Evolutionary conservation across 2,113 vertebrate genomes (phyloP), one percentile per base, ranked within the genome.

Genomic region (Eulemur rufifrons): DNA sequence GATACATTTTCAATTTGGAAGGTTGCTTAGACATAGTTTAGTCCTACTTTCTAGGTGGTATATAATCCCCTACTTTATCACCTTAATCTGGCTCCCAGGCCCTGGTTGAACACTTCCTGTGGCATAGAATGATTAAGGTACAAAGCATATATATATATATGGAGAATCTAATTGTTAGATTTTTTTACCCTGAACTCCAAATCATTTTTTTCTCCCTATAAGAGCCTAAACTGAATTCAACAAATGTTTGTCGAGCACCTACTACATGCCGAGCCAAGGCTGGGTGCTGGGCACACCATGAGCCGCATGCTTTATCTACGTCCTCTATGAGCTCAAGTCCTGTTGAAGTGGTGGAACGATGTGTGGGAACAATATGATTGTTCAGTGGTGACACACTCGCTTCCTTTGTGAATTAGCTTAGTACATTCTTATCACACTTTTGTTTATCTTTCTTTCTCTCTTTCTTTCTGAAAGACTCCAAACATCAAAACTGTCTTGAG

Each of bases 401-500:
- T 81, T 85, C 59, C 54, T 5, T 63, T 89, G 17, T n/a, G 85
- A 54, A 94, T 85, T 32, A 95, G 77, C 23, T 86, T 78, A 64
- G 45, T 29, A 56, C 12, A 50, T 89, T 61, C 69, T 66, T 90
- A 61, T 50, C 83, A 91, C 34, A 34, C 21, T 92, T 95, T 39
- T 74, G 45, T 86, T 88, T 94, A 66, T 34, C 59, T 59, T 39
- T 76, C 10, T 68, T 86, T 82, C 63, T 92, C 59, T 34, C 59
- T 59, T 39, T 71, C 10, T 68, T 86, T 77, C 63, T 74, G 59
- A 95, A 97, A 94, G 37, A 37, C 32, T 90, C 52, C 50, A 94
- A 88, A 50, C 42, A 95, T 86, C 82, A 88, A 63, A 97, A 95
- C 37, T 68, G 69, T 94, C 83, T 91, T 86, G 66, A 96, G 61